These are phyloP conservation scores for Matsumyia berberina DNA, from an alignment of 2,888 invertebrate species.

Conservation along the genomic window DNA sequence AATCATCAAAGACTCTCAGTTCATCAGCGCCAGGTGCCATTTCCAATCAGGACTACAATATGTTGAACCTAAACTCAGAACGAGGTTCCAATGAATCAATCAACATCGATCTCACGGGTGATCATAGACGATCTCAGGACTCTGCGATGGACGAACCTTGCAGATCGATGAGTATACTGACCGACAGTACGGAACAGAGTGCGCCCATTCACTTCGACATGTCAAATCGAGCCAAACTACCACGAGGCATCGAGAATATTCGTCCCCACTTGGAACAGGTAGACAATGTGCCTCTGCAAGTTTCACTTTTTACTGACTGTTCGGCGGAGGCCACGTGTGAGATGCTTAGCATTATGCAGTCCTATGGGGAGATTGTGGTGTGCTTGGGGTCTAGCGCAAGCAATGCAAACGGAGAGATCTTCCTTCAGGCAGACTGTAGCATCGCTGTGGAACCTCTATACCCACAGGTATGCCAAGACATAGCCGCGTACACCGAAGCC, in stretches of 20 bases:
- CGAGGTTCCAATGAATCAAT: constrained; percentile 78
- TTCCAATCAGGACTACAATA: constrained; percentile 83
- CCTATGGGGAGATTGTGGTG: constrained; percentile 97
- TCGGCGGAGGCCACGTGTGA: constrained; percentile 94
- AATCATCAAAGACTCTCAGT: constrained; percentile 90
- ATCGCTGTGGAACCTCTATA: constrained; percentile 96
- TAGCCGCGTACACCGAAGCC: constrained; percentile 83
- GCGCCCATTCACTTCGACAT: constrained; percentile 96
- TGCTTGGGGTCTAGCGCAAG: constrained; percentile 95
- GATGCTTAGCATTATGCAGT: constrained; percentile 98
- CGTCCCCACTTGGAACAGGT: constrained; percentile 97
- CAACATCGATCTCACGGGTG: constrained; percentile 67
- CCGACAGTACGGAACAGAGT: constrained; percentile 95
- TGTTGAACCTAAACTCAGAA: constrained; percentile 77
- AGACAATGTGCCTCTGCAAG: constrained; percentile 98
- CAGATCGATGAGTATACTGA: constrained; percentile 93
- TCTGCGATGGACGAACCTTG: constrained; percentile 88
- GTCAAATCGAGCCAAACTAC: constrained; percentile 96
- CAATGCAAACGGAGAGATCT: constrained; percentile 95
- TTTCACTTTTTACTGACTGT: constrained; percentile 99
- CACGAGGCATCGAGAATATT: constrained; percentile 98
- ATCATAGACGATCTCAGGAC: constrained; percentile 85
- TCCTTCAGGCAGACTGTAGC: constrained; percentile 96
- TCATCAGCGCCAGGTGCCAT: constrained; percentile 95
- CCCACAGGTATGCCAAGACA: constrained; percentile 88